Base-by-base conservation (phyloP, 2,888 invertebrate genomes). In the Pyrgus malvae region DNA sequence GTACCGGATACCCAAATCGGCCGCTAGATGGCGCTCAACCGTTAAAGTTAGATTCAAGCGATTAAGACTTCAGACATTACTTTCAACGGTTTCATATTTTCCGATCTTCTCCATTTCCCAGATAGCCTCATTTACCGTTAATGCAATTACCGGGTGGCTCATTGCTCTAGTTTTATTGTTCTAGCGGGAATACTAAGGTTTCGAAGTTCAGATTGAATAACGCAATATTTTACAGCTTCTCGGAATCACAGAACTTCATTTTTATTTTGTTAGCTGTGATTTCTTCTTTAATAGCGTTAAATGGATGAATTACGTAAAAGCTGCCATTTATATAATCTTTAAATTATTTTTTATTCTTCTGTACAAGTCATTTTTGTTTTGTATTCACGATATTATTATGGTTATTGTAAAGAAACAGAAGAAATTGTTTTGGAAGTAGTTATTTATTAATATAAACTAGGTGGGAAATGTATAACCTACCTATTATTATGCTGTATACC, bases 11-110 rank as follows among this genome's bases (percentile, higher is more conserved):
- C 70, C 78, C 74, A 78, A 82, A 85, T 82, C 79, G 82, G 74
- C 83, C 79, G 71, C 71, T 69, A 82, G 77, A 81, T 83, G 80
- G 79, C 72, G 73, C 56, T 68, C 57, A 72, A 57, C 68, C 66
- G 67, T 69, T 69, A 66, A 79, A 85, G 77, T 83, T 85, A 66
- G 77, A 76, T 74, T 79, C 74, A 76, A 70, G 69, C 73, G 69
- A 73, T 83, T 79, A 78, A 72, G 75, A 74, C 74, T 79, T 72
- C 57, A 63, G 57, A 66, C 69, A 70, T 79, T 77, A 76, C 59
- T 70, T 69, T 77, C 72, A 71, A 66, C 63, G 67, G 65, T 67
- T 62, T 60, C 53, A 65, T 58, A 54, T 64, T 62, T 59, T 59
- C 55, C 54, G 55, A 58, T 55, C 57, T 59, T 54, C 57, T 56